These are phyloP conservation scores for Polypedilum vanderplanki DNA, from an alignment of 1,140 invertebrate species.

Conservation along the genomic window DNA sequence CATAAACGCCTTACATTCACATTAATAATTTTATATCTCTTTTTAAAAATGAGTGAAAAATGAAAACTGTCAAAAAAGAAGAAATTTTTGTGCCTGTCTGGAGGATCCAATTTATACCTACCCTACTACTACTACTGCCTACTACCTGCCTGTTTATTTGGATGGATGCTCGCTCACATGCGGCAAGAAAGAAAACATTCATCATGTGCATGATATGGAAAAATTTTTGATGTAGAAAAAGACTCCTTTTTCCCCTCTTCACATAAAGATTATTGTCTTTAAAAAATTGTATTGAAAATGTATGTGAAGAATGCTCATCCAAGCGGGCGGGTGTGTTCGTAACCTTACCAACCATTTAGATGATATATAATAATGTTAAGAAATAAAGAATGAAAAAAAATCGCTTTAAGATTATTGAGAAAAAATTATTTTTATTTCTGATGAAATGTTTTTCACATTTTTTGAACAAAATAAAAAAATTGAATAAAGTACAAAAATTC, in stretches of 20 bases:
- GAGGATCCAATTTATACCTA: neutral
- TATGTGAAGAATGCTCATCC: too few relatives aligned
- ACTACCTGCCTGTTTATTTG: neutral
- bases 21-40: neutral
- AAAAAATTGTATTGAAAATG: too few relatives aligned
- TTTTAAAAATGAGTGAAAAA: neutral
- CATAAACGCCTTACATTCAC: neutral
- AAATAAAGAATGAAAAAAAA: too few relatives aligned
- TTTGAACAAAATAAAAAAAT: too few relatives aligned
- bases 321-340: too few relatives aligned
- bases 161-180: neutral
- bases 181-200: neutral
- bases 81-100: conserved; percentile 11
- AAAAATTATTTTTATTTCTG: too few relatives aligned
- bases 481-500: too few relatives aligned
- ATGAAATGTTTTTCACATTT: too few relatives aligned
- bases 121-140: neutral
- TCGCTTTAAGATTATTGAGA: too few relatives aligned
- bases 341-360: too few relatives aligned
- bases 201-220: conserved; percentile 5
- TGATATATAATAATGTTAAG: too few relatives aligned
- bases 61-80: conserved; percentile 4
- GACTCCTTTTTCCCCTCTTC: neutral
- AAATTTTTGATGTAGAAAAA: conserved; percentile 6
- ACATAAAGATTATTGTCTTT: neutral